phyloP scores from a whole-genome alignment of 2,888 invertebrate species.

The Tuberolachnus salignus region DNA sequence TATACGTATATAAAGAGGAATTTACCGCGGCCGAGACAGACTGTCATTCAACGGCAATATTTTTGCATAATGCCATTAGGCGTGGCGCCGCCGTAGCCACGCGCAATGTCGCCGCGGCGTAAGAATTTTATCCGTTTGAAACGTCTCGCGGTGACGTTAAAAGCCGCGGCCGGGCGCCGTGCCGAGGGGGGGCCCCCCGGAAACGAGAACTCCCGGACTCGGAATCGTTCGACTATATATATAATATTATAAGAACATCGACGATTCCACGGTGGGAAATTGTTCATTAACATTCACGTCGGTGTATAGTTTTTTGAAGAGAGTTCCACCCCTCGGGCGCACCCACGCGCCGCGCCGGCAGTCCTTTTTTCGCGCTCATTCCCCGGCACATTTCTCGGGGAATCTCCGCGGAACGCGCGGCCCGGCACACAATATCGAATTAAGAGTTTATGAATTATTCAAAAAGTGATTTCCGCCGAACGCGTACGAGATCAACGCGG shows the following conservation, averaged over 20 bases:
- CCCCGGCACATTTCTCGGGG: slow-evolving; percentile 21
- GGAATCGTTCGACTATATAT: slow-evolving; percentile 18
- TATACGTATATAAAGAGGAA: not conserved
- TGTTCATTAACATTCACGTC: slow-evolving; percentile 55
- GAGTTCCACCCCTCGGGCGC: not conserved
- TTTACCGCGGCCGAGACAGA: not conserved
- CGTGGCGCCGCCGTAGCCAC: slow-evolving; percentile 2
- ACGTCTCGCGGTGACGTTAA: slow-evolving; percentile 10
- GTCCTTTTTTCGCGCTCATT: too few relatives aligned
- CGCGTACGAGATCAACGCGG: not conserved
- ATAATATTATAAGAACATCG: too few relatives aligned
- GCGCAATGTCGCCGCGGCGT: not conserved
- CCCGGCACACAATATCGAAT: slow-evolving; percentile 31
- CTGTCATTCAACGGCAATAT: slow-evolving; percentile 26
- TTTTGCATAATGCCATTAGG: slow-evolving; percentile 54
- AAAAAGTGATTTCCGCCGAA: slow-evolving; percentile 47
- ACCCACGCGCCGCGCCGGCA: not conserved
- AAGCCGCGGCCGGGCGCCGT: not conserved
- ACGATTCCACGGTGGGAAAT: slow-evolving; percentile 44
- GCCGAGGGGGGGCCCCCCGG: not conserved
- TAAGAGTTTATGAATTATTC: slow-evolving; percentile 53
- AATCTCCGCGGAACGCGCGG: not conserved
- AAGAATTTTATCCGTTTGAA: slow-evolving; percentile 28
- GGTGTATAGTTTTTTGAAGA: slow-evolving; percentile 26
- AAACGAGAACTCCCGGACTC: slow-evolving; percentile 2